Base-by-base conservation (phyloP, 2,113 vertebrate species). In the Xiphorhynchus elegans region DNA sequence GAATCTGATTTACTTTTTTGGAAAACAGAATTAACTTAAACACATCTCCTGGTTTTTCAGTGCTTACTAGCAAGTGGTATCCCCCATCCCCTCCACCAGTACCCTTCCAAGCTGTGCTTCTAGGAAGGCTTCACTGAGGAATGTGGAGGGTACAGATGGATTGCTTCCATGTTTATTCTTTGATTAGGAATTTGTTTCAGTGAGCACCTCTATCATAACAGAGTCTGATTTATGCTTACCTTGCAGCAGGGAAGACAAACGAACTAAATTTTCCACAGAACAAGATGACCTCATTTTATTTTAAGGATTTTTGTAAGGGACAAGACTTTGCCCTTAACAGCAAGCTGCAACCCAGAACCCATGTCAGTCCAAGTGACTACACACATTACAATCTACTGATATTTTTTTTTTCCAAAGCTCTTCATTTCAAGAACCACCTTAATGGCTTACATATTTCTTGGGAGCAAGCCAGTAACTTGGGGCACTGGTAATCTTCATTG, bases 81-180 rank as follows among this genome's bases (percentile, higher is more conserved):
- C 19, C 31, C 25, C 6, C 0, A 1, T 49, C 52, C 63, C 79
- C 17, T 23, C 31, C 35, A 77, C 13, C 23, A 63, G 35, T 28
- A 75, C 40, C 18, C 35, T 81, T 74, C 44, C 77, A 81, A 55
- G n/a, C 11, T 26, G 28, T 44, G 68, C n/a, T 86, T 86, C 76
- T 64, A 81, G 52, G 29, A 72, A 90, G 33, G n/a, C 10, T 83
- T 92, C 95, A 82, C 68, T 81, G 40, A 81, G 60, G 83, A 96
- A 93, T 84, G 92, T 23, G 35, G 59, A 84, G 44, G 80, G 76
- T 83, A 89, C 76, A 95, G 95, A 95, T 63, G 39, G 72, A 93
- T 88, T 84, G 56, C 83, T 94, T 95, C 80, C 56, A 47, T 89
- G 90, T 96, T 96, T 95, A 96, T 82, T 92, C 80, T 92, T 95